A percentile compares a stretch with the other conserved stretches of the same genome.
phyloP scores from a whole-genome alignment of 2,113 vertebrate species.

The Cyrtonyx montezumae region DNA sequence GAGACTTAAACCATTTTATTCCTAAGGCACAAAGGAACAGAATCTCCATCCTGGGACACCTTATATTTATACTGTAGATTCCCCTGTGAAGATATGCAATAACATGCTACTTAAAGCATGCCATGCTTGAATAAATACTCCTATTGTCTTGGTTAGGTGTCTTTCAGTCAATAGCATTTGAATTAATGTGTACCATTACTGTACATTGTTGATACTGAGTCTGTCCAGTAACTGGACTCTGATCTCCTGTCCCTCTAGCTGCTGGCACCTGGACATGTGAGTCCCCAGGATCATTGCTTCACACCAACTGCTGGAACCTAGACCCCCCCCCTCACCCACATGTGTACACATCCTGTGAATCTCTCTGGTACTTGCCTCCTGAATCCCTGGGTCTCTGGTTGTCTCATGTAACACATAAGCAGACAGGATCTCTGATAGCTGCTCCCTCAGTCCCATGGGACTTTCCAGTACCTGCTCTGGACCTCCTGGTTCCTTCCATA shows the following conservation, averaged over 20 bases:
- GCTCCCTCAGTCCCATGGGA: background rate
- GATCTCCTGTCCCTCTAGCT: too few relatives aligned
- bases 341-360: accelerated
- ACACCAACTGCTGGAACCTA: background rate
- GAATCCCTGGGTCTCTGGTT: background rate
- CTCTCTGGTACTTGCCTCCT: background rate
- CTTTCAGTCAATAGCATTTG: background rate
- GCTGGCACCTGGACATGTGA: background rate
- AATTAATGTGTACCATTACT: background rate
- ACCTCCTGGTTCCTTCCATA: background rate
- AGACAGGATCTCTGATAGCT: background rate
- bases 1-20: background rate
- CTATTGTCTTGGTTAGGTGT: background rate
- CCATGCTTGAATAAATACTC: background rate
- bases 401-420: accelerated
- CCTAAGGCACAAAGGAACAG: background rate
- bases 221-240: too few relatives aligned
- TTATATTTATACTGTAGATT: background rate
- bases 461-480: background rate
- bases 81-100: background rate
- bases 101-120: background rate
- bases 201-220: background rate
- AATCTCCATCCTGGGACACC: background rate
- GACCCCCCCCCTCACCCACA: accelerated
- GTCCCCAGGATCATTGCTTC: accelerated